phyloP scores from a whole-genome alignment of 92 coral and sea anemone genomes.

The Metridium senile region DNA sequence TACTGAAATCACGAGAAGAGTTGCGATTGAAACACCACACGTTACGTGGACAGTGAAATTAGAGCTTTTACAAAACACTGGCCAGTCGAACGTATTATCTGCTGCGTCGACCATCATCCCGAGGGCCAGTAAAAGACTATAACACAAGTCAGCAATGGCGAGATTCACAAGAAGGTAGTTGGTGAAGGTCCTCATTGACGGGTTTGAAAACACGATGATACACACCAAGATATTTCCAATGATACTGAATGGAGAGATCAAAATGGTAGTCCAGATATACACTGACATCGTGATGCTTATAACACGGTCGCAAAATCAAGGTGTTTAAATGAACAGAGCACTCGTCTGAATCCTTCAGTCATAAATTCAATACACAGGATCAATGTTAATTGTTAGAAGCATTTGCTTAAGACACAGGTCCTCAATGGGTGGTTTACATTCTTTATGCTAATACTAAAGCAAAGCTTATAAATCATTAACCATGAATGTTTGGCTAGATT shows the following conservation, averaged over 20 bases:
- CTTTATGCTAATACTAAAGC: neutral
- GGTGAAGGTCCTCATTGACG: constrained; percentile 40
- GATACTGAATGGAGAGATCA: constrained; percentile 38
- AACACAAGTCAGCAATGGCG: constrained; percentile 35
- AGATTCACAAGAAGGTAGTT: constrained; percentile 36
- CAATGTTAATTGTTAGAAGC: neutral
- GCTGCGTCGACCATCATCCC: constrained; percentile 8
- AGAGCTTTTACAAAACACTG: constrained; percentile 26
- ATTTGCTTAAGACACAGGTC: neutral
- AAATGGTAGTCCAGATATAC: constrained; percentile 9
- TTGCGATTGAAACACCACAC: constrained; percentile 43
- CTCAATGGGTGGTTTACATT: neutral
- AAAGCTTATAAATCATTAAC: constrained; percentile 4
- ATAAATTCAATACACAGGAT: neutral
- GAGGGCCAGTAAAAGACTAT: constrained; percentile 24
- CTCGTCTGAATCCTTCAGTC: neutral
- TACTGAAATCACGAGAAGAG: constrained; percentile 28
- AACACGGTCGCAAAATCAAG: neutral
- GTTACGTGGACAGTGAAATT: constrained; percentile 22
- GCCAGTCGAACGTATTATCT: constrained; percentile 27
- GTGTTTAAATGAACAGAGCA: neutral
- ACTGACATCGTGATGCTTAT: neutral
- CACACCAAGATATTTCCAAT: constrained; percentile 34
- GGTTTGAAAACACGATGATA: constrained; percentile 33
- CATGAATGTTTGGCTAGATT: neutral